phyloP scores from a whole-genome alignment of 2,888 invertebrate species.

The Trissoscelio sp. region DNA sequence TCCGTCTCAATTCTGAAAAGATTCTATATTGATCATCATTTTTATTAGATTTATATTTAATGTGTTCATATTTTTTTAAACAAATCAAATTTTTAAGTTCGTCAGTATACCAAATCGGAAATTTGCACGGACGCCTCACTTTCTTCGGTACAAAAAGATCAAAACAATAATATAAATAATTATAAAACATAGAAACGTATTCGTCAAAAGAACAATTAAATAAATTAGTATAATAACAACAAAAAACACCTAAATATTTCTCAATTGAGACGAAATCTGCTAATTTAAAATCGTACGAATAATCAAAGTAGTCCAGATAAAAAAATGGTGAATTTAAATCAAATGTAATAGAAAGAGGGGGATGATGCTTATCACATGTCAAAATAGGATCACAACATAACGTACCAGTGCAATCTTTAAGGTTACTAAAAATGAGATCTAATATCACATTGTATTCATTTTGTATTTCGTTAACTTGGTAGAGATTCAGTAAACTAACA shows the following conservation, averaged over 20 bases:
- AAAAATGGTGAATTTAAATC: neutral
- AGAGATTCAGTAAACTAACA: neutral
- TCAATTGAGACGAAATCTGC: neutral
- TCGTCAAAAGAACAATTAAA: neutral
- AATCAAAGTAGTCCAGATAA: neutral
- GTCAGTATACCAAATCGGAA: neutral
- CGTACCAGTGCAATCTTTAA: neutral
- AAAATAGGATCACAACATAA: neutral
- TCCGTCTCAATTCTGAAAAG: neutral
- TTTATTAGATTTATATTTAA: too few relatives aligned
- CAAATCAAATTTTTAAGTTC: slow-evolving; percentile 3
- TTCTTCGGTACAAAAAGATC: neutral
- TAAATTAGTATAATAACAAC: too few relatives aligned
- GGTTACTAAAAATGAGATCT: neutral
- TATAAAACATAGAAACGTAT: neutral
- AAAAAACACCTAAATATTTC: too few relatives aligned
- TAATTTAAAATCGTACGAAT: neutral
- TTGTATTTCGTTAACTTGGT: neutral
- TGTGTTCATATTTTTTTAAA: too few relatives aligned
- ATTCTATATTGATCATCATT: too few relatives aligned
- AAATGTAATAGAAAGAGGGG: neutral
- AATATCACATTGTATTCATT: neutral
- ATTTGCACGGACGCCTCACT: neutral
- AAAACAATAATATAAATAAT: neutral
- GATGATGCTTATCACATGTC: neutral